Evolutionary conservation across 2,888 invertebrate species (phyloP), one percentile per base, ranked within the genome.

Genomic region (Keiferia lycopersicella): DNA sequence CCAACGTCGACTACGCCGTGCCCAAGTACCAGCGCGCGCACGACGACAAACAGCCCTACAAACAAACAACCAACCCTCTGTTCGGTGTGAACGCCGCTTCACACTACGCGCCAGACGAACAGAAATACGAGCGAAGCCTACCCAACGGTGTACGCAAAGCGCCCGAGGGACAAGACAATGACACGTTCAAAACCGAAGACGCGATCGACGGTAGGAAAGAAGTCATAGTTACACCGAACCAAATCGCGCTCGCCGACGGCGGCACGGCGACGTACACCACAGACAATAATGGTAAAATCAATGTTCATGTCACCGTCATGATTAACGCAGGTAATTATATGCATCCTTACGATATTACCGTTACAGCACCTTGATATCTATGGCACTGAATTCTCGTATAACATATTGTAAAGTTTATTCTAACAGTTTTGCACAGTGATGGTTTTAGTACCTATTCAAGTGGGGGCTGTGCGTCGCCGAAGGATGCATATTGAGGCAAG

Each of bases 231-330:
- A 87, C 74, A 76, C 85, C 87, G 69, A 89, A 87, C 78, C 90
- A 91, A 78, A 91, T 91, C 80, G 90, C 90, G 69, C 84, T 89
- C 78, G 80, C 84, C 65, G 91, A 92, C 63, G 92, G 92, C 73
- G 88, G 93, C 68, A 87, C 88, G 50, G 88, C 91, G 64, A 92
- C 93, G 67, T 94, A 95, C 89, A 93, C 94, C 73, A 94, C 95
- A 72, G 94, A 95, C 86, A 92, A 95, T 91, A 96, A 96, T 92
- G 96, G 96, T 84, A 97, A 96, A 93, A 96, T 96, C 92, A 96
- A 96, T 93, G 96, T 96, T 86, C 96, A 95, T 93, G 96, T 96
- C 84, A 96, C 96, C 84, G 96, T 96, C 88, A 95, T 96, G 91
- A 97, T 96, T 81, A 95, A 95, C 83, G 94, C 95, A 76, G 94